A percentile compares a stretch with the other conserved stretches of the same genome.
These are phyloP conservation scores for Mamestra configurata DNA, from an alignment of 1,140 invertebrate species.

Conservation along the genomic window DNA sequence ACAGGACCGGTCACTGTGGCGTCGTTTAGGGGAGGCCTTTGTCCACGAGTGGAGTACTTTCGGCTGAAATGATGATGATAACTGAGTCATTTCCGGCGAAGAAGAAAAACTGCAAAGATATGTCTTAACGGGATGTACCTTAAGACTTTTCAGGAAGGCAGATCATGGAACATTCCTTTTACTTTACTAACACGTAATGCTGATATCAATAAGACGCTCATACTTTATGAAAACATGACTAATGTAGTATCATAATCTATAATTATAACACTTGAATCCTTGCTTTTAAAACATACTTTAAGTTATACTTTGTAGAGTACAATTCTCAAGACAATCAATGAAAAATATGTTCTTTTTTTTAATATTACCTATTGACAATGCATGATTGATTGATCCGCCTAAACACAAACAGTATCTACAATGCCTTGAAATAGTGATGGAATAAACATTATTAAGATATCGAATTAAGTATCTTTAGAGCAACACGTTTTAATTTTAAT, in stretches of 20 bases:
- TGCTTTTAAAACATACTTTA: not conserved
- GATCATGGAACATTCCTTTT: too few species aligned
- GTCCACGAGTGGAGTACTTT: too few species aligned
- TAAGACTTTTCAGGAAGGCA: too few species aligned
- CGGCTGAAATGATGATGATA: too few species aligned
- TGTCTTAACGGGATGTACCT: too few species aligned
- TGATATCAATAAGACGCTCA: too few species aligned
- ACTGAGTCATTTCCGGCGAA: too few species aligned
- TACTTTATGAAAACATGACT: too few species aligned
- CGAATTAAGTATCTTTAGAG: not conserved
- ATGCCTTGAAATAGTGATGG: not conserved
- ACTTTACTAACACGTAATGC: too few species aligned
- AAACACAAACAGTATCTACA: not conserved
- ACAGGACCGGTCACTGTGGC: too few species aligned
- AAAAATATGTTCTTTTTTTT: not conserved
- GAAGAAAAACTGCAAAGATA: too few species aligned
- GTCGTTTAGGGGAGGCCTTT: too few species aligned
- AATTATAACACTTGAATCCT: not conserved
- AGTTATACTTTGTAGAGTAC: not conserved
- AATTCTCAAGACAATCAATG: not conserved
- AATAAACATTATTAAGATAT: not conserved
- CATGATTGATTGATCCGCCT: not conserved
- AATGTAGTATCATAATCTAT: not conserved
- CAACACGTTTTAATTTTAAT: constrained; percentile 1
- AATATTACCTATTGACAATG: not conserved